phyloP scores from a whole-genome alignment of 2,797 vertebrate species.

The Champsocephalus gunnari region DNA sequence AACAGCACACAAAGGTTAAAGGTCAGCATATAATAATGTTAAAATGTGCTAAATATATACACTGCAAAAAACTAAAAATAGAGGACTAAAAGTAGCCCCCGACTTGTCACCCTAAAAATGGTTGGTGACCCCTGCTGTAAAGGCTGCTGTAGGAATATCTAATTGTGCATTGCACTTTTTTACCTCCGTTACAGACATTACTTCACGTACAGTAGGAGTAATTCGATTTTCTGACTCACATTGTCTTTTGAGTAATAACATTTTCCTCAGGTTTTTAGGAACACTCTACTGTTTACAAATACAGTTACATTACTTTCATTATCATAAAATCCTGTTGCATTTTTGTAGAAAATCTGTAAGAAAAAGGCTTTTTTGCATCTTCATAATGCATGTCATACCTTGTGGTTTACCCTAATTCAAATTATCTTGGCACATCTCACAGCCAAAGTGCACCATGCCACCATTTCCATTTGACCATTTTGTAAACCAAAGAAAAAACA shows the following conservation, averaged over 20 bases:
- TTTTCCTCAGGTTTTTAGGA: constrained; percentile 4
- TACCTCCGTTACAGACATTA: constrained; percentile 56
- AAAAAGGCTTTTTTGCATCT: constrained; percentile 14
- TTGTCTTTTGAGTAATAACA: constrained; percentile 14
- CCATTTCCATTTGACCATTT: constrained; percentile 43
- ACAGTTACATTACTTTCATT: constrained; percentile 6
- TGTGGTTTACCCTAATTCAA: constrained; percentile 47
- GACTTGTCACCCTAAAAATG: too few species aligned
- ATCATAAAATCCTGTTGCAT: not conserved
- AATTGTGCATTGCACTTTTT: constrained; percentile 40
- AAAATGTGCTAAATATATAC: too few species aligned
- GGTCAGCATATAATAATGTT: too few species aligned
- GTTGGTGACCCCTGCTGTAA: constrained; percentile 1
- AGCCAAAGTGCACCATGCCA: constrained; percentile 30
- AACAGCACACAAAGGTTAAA: too few species aligned
- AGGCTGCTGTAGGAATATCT: constrained; percentile 51
- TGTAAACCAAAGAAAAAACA: constrained; percentile 37
- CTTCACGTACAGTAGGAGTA: constrained; percentile 48
- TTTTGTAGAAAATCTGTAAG: constrained; percentile 11
- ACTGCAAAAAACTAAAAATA: too few species aligned
- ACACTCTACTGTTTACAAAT: not conserved
- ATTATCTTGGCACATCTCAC: constrained; percentile 37
- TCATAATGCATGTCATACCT: constrained; percentile 43
- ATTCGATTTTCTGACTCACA: constrained; percentile 46
- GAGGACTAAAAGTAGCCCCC: too few species aligned